Evolutionary conservation across 2,113 vertebrate species (phyloP), one percentile per base, ranked within the genome.

Genomic region (Otis tarda): DNA sequence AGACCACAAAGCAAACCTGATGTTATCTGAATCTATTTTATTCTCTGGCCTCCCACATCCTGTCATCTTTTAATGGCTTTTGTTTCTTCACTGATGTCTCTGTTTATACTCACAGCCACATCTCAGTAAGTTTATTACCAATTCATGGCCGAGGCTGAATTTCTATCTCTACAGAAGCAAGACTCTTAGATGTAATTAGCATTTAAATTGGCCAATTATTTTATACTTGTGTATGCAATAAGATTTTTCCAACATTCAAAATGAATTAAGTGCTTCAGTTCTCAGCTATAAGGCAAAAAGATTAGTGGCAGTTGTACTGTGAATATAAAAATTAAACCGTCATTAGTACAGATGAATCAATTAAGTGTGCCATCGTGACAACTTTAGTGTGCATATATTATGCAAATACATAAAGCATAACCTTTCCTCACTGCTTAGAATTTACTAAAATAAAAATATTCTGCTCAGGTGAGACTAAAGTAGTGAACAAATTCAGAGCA

Each of bases 381-480:
- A 69, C 12, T 83, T 91, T 56, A 83, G 31, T 47, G 28, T 37
- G n/a, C 21, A 33, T 65, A 37, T 60, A 47, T 90, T 87, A 91
- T 74, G 50, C 52, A 95, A 83, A 95, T 83, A 2, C 22, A 70
- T 77, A 61, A 91, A 87, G 31, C 53, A 83, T 65, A 87, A 76
- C 21, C 19, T 87, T 85, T 55, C 7, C 33, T 77, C 39, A 45
- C n/a, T 50, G 52, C 14, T 69, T 65, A 76, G n/a, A 85, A 69
- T 85, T 93, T 90, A 67, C n/a, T 83, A 55, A 87, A 91, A 84
- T 43, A 63, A 77, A 90, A 74, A 57, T 59, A 55, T 87, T 93
- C 65, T 90, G 4, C 15, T 57, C 53, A 65, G 22, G 16, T 65
- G 35, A 76, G 37, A 76, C 22, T 45, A 76, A 87, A 89, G 55